phyloP scores from a whole-genome alignment of 2,888 invertebrate species.

The Sesia apiformis region DNA sequence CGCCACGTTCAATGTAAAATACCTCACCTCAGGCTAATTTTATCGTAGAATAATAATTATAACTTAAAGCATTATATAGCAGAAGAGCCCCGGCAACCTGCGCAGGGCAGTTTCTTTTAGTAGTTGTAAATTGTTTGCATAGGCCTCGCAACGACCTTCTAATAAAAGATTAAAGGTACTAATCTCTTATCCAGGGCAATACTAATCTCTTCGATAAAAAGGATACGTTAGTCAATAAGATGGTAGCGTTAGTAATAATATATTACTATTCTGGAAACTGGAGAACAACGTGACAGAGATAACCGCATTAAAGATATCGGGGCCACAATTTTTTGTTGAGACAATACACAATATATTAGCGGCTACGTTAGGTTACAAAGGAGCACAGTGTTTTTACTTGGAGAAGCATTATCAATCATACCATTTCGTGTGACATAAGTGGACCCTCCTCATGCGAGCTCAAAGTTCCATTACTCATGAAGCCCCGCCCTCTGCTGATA shows the following conservation, averaged over 20 bases:
- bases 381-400: constrained; percentile 54
- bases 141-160: background rate
- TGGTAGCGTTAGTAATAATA: background rate
- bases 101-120: background rate
- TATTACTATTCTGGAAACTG: background rate
- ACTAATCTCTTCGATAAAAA: background rate
- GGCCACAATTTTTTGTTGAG: background rate
- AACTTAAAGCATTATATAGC: background rate
- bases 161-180: background rate
- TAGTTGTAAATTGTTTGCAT: background rate
- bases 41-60: background rate
- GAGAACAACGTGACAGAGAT: background rate
- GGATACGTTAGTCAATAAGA: background rate
- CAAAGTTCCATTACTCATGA: constrained; percentile 67
- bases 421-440: constrained; percentile 65
- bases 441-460: constrained; percentile 69
- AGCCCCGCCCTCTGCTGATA: constrained; percentile 64
- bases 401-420: constrained; percentile 68
- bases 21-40: background rate
- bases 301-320: background rate
- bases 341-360: constrained; percentile 19
- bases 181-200: background rate
- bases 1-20: background rate
- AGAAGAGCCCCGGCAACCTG: background rate
- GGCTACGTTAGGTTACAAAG: constrained; percentile 30